Evolutionary conservation across 2,797 vertebrate genomes (phyloP), one percentile per base, ranked within the genome.

Genomic region (Microchirus variegatus): DNA sequence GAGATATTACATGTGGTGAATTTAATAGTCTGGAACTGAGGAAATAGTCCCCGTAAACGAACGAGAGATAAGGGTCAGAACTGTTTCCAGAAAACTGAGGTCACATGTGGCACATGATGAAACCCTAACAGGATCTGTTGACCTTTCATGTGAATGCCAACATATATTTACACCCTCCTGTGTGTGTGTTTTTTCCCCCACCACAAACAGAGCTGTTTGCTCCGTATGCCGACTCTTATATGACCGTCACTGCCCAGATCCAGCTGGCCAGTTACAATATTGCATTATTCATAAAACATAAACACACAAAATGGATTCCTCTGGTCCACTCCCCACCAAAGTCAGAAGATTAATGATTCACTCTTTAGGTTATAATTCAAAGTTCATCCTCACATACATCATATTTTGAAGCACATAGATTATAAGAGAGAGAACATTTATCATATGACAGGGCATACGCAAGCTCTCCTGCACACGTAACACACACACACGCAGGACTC

Each of bases 351-450:
- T 94, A 93, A 94, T 93, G 93, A 93, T 87, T 91, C 91, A 91
- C 89, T 93, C 91, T 93, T 93, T 93, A 90, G 91, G 91, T 94
- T 93, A 94, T 94, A 94, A 94, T 94, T 94, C 93, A 93, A 93
- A 94, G 93, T 94, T 94, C 93, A 94, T 93, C 91, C 92, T 91
- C 92, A 94, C 93, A 94, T 94, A 93, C 90, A 94, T 94, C 93
- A 94, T 94, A 94, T 94, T 94, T 93, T 92, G 91, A 94, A 94
- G 91, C 93, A 94, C 93, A 94, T 94, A 94, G 92, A 94, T 94
- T 94, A 94, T 93, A 89, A 92, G 89, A 90, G 90, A 90, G 90
- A 93, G 92, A 91, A 91, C 93, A 94, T 94, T 94, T 90, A 94
- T 94, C 93, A 94, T 93, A 81, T 85, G 90, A 93, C 91, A 92